A percentile compares a stretch with the other conserved stretches of the same genome.
phyloP scores from a whole-genome alignment of 2,797 vertebrate genomes.

The Euphonia xanthogaster region DNA sequence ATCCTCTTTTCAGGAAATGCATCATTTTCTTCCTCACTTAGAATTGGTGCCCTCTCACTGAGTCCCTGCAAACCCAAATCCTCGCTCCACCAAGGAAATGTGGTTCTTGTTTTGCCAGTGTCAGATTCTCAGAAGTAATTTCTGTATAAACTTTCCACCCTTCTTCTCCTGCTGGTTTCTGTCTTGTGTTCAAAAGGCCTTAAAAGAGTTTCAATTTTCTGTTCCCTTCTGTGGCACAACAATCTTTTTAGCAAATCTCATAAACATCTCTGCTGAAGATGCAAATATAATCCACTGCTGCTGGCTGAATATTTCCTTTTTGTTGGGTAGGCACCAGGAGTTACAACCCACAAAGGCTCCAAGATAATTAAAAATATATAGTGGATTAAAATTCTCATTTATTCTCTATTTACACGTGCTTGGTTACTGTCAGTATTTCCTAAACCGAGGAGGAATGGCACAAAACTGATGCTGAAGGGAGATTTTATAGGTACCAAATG shows the following conservation, averaged over 20 bases:
- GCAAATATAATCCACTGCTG: not conserved
- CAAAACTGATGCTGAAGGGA: not conserved
- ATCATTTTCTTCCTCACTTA: not conserved
- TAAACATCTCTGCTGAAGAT: not conserved
- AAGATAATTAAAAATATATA: not conserved
- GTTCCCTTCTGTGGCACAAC: not conserved
- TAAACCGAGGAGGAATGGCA: not conserved
- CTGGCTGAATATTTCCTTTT: not conserved
- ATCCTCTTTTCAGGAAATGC: not conserved
- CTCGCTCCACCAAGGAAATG: not conserved
- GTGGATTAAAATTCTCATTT: not conserved
- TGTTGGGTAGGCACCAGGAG: not conserved
- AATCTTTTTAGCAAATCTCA: not conserved
- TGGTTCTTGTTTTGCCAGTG: slow-evolving; percentile 22
- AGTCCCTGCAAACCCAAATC: not conserved
- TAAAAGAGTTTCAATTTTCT: not conserved
- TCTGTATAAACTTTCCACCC: slow-evolving; percentile 42
- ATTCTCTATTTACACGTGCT: not conserved
- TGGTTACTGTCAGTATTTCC: not conserved
- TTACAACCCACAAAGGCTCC: not conserved
- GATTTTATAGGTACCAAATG: not conserved
- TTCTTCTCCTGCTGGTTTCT: slow-evolving; percentile 37
- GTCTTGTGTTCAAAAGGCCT: slow-evolving; percentile 2
- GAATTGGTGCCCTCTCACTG: fast-evolving
- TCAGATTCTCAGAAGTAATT: slow-evolving; percentile 17